Evolutionary conservation across 2,888 invertebrate genomes (phyloP).

Genomic region (Drosophila fulvimacula): DNA sequence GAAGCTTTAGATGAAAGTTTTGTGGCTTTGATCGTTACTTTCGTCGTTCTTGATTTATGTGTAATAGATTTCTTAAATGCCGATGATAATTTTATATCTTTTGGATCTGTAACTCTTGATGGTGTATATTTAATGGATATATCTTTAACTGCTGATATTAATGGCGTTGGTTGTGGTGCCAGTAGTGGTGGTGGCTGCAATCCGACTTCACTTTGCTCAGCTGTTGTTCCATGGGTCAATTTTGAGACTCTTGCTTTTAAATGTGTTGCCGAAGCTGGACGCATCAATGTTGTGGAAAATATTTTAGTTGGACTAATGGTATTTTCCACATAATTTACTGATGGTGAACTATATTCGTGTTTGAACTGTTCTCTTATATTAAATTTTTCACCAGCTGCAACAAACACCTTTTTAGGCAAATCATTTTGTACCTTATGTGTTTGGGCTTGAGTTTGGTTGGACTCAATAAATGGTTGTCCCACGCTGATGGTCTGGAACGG

Average conservation of each 20-base stretch:
- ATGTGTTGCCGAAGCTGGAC: background rate
- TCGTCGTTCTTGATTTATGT: background rate
- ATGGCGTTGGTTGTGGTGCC: background rate
- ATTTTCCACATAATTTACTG: background rate
- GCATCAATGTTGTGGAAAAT: background rate
- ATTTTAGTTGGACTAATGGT: background rate
- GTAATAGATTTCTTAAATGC: background rate
- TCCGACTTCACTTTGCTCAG: conserved; percentile 1
- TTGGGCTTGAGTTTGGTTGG: background rate
- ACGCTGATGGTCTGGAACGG: background rate
- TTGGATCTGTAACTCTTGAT: background rate
- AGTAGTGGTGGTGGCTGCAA: conserved; percentile 6
- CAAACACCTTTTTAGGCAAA: conserved; percentile 25
- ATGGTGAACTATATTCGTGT: background rate
- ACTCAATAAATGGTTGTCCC: conserved; percentile 32
- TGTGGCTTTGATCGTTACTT: background rate
- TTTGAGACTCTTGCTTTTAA: background rate
- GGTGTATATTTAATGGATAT: background rate
- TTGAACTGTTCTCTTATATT: conserved; percentile 4
- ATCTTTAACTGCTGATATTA: background rate
- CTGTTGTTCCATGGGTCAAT: background rate
- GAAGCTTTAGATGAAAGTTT: background rate
- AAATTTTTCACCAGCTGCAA: conserved; percentile 53
- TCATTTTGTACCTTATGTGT: background rate
- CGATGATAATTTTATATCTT: background rate